Evolutionary conservation across 64 coral and sea anemone species (phyloP), one percentile per base, ranked within the genome.

Genomic region (Trachythela sp.): DNA sequence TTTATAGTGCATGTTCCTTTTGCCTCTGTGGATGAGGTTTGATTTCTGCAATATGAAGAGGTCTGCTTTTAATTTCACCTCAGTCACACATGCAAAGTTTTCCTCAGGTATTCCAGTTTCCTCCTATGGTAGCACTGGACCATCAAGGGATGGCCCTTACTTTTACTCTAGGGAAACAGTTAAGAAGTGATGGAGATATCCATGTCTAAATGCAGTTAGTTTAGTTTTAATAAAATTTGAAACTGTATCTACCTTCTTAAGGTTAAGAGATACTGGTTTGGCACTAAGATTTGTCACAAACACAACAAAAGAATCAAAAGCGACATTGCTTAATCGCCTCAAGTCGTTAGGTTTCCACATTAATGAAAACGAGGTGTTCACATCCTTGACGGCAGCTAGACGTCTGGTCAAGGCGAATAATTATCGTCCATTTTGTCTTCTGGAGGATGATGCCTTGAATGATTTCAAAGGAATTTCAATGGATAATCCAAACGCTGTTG

Each of bases 291-390:
- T 99, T 84, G 91, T 99, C 10, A 99, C 96, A 4, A 99, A 99
- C 87, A 95, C 96, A 13, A 99, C 96, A 5, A 99, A 99, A 90
- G 96, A 99, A 72, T 99, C 96, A 59, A 99, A 93, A 70, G 85
- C 29, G 6, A 91, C 96, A 1, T 43, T 99, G 24, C 76, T 99
- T 27, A 86, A 34, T 15, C 93, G 91, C 45, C 68, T 99, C 24
- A 56, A 45, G 34, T 86, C 42, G 13, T 60, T 99, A 86, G 93
- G 93, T 11, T 99, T 99, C 59, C 91, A 99, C 88, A 95, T 99
- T 17, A 86, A 87, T 72, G 52, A 85, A 13, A 64, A 95, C 13
- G 96, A 99, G 84, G 93, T 99, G 13, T 99, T 99, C 36, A 94
- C 96, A 4, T 99, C 96, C 14, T 84, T 99, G 33, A 94, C 96